Conservation (phyloP, 2,888 invertebrate species). For the Abrostola triplasia region DNA sequence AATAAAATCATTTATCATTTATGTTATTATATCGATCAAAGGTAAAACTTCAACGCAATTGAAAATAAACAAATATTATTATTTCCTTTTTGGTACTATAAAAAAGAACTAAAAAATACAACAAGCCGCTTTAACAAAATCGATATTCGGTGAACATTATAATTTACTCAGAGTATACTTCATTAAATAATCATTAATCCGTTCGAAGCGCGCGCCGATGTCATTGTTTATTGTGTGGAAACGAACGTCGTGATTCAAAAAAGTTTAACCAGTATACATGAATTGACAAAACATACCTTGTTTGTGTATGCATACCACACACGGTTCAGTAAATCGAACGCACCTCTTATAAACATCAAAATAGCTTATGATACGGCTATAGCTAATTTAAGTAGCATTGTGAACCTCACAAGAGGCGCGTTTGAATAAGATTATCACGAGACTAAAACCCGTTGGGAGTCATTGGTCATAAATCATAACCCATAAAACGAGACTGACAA, state of each 20-base stretch:
- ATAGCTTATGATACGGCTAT: conserved; percentile 77
- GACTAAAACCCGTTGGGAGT: conserved; percentile 87
- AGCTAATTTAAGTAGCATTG: conserved; percentile 89
- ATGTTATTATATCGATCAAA: no score
- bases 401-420: conserved; percentile 82
- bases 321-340: conserved; percentile 64
- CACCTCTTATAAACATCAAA: conserved; percentile 72
- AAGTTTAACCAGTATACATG: conserved; percentile 64
- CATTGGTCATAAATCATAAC: conserved; percentile 88
- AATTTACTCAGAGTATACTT: conserved; percentile 57
- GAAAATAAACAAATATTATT: no score
- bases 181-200: conserved; percentile 76
- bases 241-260: conserved; percentile 67
- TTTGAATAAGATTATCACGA: conserved; percentile 87
- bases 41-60: no score
- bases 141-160: conserved; percentile 15
- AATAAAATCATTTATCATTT: no score
- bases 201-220: conserved; percentile 58
- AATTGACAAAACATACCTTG: conserved; percentile 72
- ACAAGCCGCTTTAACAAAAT: conserved; percentile 7
- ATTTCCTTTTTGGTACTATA: no score
- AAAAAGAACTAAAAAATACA: not conserved
- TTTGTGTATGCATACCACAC: conserved; percentile 77
- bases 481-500: conserved; percentile 87
- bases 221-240: conserved; percentile 66